These are phyloP conservation scores for Mesitornis unicolor DNA, from an alignment of 2,113 vertebrate genomes.

Conservation along the genomic window DNA sequence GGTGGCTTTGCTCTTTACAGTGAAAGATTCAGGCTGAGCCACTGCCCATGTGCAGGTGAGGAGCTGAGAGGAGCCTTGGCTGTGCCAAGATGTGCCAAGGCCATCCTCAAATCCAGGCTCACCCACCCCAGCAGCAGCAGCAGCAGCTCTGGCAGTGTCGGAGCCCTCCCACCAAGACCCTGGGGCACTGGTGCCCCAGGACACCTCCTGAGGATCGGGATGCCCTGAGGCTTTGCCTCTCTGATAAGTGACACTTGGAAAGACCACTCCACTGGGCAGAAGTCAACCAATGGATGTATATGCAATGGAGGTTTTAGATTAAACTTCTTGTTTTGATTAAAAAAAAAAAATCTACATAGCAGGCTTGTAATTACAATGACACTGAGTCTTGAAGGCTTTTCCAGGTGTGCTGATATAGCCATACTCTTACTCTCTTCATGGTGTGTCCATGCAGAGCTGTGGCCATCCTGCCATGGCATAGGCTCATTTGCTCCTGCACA, in stretches of 20 bases:
- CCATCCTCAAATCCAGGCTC: not conserved
- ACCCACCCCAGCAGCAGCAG: not conserved
- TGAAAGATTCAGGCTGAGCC: not conserved
- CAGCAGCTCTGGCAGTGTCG: not conserved
- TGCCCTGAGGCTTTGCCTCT: not conserved
- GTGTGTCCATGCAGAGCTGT: not conserved
- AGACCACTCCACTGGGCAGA: not conserved
- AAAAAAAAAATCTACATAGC: not conserved
- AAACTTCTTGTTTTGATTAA: not conserved
- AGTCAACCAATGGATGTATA: not conserved
- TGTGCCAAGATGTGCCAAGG: not conserved
- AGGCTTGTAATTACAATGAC: not conserved
- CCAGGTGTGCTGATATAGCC: not conserved
- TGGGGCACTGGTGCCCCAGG: not conserved
- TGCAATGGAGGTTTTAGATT: not conserved
- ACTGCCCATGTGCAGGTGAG: not conserved
- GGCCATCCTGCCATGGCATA: fast-evolving
- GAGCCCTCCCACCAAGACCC: not conserved
- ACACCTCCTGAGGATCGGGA: not conserved
- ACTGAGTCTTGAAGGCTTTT: not conserved
- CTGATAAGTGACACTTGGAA: not conserved
- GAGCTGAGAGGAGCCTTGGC: not conserved
- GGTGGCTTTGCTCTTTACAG: not conserved
- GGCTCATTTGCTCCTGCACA: not conserved
- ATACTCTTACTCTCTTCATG: fast-evolving